Base-by-base conservation (phyloP, 2,888 invertebrate genomes). In the Tiliacea aurago region DNA sequence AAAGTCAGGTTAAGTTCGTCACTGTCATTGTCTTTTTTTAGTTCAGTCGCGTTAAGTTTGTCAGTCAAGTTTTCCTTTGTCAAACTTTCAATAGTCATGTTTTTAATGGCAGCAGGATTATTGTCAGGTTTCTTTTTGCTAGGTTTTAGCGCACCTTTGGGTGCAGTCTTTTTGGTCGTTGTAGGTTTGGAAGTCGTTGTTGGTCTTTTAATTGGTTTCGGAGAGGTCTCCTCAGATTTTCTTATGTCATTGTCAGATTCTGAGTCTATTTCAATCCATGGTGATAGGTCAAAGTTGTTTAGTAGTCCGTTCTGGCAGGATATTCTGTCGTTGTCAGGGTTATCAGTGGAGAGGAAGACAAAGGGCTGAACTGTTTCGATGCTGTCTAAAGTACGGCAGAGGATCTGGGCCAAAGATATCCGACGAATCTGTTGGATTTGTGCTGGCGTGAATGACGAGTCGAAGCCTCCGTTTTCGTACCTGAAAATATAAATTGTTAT, bases 401-500 rank as follows among this genome's bases (percentile, higher is more conserved):
- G 93, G 4, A 98, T 96, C 89, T 98, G 97, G 0, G 98, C 97
- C 59, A 98, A 94, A 0, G 97, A 97, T 23, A 97, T 97, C 67
- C 97, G 96, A 49, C 98, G 95, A 59, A 98, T 97, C 84, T 98
- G 97, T 84, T 98, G 97, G 5, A 98, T 92, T 90, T 98, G 98
- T 0, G 97, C 97, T 4, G 97, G 97, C 0, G 98, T 98, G 88
- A 98, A 98, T 2, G 98, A 97, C 45, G 97, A 98, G 76, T 98
- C 97, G 59, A 97, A 97, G 5, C 97, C 97, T 4, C 97, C 97
- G 90, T 98, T 98, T 93, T 99, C 99, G 88, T 98, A 98, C 97
- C 97, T 96, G 85, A 58, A 91, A 90, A 33, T 33, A 33, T 37
- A 51, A 51, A 37, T 64, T 7, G 18, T 49, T 18, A 2, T n/a